A percentile compares a stretch with the other conserved stretches of the same genome.
These are phyloP conservation scores for Gadopsis bispinosus DNA, from an alignment of 2,797 vertebrate species.

Conservation along the genomic window DNA sequence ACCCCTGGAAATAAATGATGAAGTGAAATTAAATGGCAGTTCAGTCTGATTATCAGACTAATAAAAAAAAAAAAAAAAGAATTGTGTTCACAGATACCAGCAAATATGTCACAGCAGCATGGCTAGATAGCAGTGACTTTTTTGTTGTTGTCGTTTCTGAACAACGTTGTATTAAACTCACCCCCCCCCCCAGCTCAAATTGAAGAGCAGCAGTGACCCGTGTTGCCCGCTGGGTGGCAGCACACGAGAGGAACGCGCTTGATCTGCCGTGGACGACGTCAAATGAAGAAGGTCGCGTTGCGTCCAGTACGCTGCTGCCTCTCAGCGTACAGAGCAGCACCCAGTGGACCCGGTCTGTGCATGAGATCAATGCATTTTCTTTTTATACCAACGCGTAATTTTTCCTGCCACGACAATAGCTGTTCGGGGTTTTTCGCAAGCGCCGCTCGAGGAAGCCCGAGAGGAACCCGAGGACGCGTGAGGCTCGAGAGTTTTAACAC, in stretches of 20 bases:
- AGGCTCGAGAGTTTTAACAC: slow-evolving; percentile 42
- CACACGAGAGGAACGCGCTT: neutral
- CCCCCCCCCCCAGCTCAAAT: neutral
- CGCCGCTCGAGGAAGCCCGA: slow-evolving; percentile 3
- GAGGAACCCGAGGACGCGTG: slow-evolving; percentile 34
- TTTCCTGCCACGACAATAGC: neutral
- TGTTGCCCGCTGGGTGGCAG: slow-evolving; percentile 48
- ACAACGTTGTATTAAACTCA: neutral
- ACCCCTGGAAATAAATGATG: neutral
- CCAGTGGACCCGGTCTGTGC: neutral
- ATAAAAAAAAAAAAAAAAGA: neutral
- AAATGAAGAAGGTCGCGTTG: slow-evolving; percentile 67
- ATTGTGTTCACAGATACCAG: neutral
- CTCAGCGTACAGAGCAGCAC: slow-evolving; percentile 59
- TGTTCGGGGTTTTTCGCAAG: neutral
- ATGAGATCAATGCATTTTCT: neutral
- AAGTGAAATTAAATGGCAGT: too few species aligned
- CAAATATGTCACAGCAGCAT: neutral
- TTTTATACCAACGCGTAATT: too few species aligned
- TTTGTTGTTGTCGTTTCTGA: too few species aligned
- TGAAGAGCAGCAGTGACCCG: neutral
- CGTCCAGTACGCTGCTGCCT: slow-evolving; percentile 65
- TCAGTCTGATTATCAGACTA: neutral
- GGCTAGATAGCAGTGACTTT: neutral
- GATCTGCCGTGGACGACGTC: neutral